Evolutionary conservation across 2,888 invertebrate species (phyloP).

Genomic region (Sarcophaga variegata): DNA sequence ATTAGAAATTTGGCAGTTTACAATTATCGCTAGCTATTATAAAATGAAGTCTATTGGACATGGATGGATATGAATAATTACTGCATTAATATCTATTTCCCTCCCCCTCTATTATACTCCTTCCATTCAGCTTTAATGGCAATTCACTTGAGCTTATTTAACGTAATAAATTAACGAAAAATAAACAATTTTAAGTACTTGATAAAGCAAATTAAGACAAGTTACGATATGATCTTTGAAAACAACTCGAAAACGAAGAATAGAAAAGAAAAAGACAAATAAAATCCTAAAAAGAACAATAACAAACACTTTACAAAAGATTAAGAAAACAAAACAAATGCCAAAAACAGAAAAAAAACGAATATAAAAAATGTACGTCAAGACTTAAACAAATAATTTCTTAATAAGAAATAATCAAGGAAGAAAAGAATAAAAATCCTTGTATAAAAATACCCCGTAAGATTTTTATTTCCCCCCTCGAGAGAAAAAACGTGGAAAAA

Average conservation of each 20-base stretch:
- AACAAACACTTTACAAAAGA: constrained; percentile 70
- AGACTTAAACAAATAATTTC: constrained; percentile 58
- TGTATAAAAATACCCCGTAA: background rate
- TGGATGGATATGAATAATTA: background rate
- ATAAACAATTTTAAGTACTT: constrained; percentile 67
- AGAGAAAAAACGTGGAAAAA: constrained; percentile 11
- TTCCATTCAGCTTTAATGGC: background rate
- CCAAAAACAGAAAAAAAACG: constrained; percentile 33
- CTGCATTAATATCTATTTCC: background rate
- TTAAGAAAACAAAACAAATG: constrained; percentile 24
- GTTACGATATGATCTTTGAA: constrained; percentile 75
- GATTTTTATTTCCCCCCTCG: constrained; percentile 40
- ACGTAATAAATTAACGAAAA: constrained; percentile 55
- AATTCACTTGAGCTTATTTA: constrained; percentile 55
- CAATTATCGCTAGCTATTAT: too few relatives aligned
- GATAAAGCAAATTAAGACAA: constrained; percentile 77
- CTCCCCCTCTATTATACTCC: background rate
- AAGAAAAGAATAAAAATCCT: constrained; percentile 41
- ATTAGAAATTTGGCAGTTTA: too few relatives aligned
- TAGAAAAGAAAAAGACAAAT: constrained; percentile 63
- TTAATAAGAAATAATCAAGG: constrained; percentile 57
- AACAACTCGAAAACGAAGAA: constrained; percentile 60
- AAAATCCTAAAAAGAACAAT: constrained; percentile 72
- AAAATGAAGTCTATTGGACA: background rate
- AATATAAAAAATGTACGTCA: constrained; percentile 38